Percentiles rank a stretch among this genome's conserved stretches.
These are phyloP conservation scores for Ptilodon capucinus DNA, from an alignment of 2,888 invertebrate genomes.

Conservation along the genomic window DNA sequence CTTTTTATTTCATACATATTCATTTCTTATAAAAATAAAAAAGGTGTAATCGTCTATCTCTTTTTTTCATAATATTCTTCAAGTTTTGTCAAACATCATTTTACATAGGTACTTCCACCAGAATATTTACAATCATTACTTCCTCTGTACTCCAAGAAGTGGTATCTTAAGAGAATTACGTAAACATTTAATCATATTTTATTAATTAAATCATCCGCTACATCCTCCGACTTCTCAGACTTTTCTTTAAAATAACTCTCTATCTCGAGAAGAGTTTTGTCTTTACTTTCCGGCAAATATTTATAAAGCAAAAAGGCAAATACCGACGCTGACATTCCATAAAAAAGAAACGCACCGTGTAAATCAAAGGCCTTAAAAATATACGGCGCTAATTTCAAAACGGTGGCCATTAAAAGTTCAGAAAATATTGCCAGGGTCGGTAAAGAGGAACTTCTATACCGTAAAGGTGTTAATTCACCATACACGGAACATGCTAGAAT, in stretches of 20 bases:
- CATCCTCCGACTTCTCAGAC: constrained; percentile 3
- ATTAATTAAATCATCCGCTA: constrained; percentile 11
- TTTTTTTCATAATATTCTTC: no score
- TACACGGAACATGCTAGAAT: constrained; percentile 39
- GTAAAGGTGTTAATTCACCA: constrained; percentile 41
- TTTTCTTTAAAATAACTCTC: constrained; percentile 30
- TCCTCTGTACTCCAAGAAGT: not conserved
- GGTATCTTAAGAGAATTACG: no score
- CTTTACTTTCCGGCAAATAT: constrained; percentile 47
- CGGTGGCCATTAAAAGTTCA: constrained; percentile 29
- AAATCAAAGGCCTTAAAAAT: constrained; percentile 34
- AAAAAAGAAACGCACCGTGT: constrained; percentile 43
- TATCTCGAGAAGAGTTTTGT: constrained; percentile 43
- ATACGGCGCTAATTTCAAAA: constrained; percentile 40
- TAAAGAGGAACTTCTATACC: constrained; percentile 35
- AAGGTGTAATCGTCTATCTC: no score
- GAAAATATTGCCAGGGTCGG: constrained; percentile 30
- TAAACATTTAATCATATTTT: not conserved
- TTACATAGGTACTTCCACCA: no score
- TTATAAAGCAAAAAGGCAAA: constrained; percentile 32
- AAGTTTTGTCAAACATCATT: no score
- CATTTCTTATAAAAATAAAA: no score
- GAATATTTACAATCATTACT: not conserved
- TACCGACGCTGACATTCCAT: constrained; percentile 35
- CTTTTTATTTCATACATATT: no score